Percentiles rank a stretch among this genome's conserved stretches.
phyloP scores from a whole-genome alignment of 2,888 invertebrate species.

The Pseudococcus jackbeardsleyi region DNA sequence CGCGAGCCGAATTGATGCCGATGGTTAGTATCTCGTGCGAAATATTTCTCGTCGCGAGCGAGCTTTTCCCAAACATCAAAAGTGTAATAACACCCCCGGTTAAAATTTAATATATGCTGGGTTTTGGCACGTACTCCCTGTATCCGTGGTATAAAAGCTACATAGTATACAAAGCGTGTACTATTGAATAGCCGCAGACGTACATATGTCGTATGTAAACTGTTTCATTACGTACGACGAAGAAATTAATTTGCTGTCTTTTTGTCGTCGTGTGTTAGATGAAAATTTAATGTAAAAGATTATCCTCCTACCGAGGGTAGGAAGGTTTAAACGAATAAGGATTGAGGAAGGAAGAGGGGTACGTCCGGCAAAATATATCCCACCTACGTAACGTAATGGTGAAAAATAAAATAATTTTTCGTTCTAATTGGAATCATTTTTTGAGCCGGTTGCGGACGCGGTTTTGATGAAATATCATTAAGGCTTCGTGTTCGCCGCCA shows the following conservation, averaged over 20 bases:
- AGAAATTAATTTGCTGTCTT: conserved; percentile 30
- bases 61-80: conserved; percentile 20
- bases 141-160: neutral
- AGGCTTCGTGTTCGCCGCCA: neutral
- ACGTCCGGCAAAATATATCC: neutral
- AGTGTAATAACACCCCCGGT: conserved; percentile 19
- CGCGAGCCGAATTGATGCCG: neutral
- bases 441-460: neutral
- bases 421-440: conserved; percentile 33
- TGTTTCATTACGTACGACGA: neutral
- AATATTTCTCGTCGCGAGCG: neutral
- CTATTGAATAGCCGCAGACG: conserved; percentile 21
- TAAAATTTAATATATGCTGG: conserved; percentile 34
- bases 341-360: neutral
- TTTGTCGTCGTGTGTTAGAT: neutral
- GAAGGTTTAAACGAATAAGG: neutral
- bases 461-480: conserved; percentile 40
- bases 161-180: neutral
- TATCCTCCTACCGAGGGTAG: neutral
- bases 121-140: neutral
- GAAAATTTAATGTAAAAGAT: conserved; percentile 30
- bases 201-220: conserved; percentile 27
- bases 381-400: neutral
- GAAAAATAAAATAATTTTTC: conserved; percentile 44
- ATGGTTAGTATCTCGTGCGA: neutral